Evolutionary conservation across 2,888 invertebrate genomes (phyloP).

Genomic region (Erebia palarica): DNA sequence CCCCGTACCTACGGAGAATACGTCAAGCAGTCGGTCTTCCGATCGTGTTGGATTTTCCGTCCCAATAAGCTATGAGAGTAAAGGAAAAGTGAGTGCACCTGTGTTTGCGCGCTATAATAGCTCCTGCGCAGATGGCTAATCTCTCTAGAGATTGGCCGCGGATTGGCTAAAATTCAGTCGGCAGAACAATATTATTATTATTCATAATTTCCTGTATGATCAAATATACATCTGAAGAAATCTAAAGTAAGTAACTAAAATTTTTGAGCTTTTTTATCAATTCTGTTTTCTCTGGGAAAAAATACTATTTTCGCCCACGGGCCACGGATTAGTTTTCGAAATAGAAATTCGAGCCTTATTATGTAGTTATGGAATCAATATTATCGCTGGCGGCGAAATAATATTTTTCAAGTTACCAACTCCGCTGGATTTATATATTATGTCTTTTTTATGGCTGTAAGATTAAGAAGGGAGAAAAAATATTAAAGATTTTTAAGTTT

Average conservation of each 20-base stretch:
- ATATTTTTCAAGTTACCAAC: conserved; percentile 4
- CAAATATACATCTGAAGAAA: neutral
- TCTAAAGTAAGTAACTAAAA: neutral
- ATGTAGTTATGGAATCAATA: neutral
- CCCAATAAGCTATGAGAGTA: too few relatives aligned
- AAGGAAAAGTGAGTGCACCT: too few relatives aligned
- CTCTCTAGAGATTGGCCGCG: too few relatives aligned
- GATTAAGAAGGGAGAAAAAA: neutral
- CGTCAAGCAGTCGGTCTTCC: too few relatives aligned
- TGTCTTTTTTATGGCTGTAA: neutral
- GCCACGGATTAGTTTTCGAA: neutral
- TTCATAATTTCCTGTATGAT: neutral
- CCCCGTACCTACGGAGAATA: too few relatives aligned
- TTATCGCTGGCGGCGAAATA: neutral
- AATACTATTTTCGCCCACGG: conserved; percentile 1
- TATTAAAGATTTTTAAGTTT: too few relatives aligned
- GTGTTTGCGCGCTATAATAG: too few relatives aligned
- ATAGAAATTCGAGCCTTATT: neutral
- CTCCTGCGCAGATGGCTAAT: too few relatives aligned
- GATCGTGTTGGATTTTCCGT: too few relatives aligned
- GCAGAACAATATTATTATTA: too few relatives aligned
- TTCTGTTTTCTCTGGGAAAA: neutral
- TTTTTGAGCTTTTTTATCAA: neutral
- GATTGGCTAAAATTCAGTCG: too few relatives aligned
- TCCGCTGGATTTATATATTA: neutral